Evolutionary conservation across 2,888 invertebrate species (phyloP).

Genomic region (Cephus pygmeus): DNA sequence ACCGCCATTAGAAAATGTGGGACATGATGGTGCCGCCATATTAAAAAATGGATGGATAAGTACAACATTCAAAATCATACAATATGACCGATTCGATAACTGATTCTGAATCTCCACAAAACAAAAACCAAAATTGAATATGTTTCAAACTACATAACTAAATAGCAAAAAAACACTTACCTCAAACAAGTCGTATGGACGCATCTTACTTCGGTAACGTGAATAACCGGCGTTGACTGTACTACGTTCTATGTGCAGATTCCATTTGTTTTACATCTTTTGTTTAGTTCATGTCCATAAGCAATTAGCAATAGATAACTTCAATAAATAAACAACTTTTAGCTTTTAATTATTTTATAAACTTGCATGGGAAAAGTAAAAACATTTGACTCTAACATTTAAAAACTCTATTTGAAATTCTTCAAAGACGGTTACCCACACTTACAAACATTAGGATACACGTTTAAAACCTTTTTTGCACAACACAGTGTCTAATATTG

Average conservation of each 20-base stretch:
- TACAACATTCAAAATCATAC: slow-evolving; percentile 1
- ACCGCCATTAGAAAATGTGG: neutral
- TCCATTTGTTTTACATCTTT: neutral
- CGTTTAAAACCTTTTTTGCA: neutral
- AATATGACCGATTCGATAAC: neutral
- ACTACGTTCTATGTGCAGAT: neutral
- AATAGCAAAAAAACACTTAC: neutral
- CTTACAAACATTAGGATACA: neutral
- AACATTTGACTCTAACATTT: neutral
- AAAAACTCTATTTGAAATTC: neutral
- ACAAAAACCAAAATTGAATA: neutral
- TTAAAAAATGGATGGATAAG: neutral
- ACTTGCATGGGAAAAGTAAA: neutral
- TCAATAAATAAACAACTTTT: neutral
- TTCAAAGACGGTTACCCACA: neutral
- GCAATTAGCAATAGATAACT: neutral
- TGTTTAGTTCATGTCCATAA: neutral
- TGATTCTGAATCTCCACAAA: neutral
- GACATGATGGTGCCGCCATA: neutral
- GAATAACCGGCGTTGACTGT: neutral
- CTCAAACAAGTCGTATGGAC: neutral
- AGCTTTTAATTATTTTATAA: neutral
- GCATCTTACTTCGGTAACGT: neutral
- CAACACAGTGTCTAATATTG: neutral
- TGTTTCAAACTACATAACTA: neutral